Base-by-base conservation (phyloP, 2,797 vertebrate genomes). In the Apogon hyalosoma region DNA sequence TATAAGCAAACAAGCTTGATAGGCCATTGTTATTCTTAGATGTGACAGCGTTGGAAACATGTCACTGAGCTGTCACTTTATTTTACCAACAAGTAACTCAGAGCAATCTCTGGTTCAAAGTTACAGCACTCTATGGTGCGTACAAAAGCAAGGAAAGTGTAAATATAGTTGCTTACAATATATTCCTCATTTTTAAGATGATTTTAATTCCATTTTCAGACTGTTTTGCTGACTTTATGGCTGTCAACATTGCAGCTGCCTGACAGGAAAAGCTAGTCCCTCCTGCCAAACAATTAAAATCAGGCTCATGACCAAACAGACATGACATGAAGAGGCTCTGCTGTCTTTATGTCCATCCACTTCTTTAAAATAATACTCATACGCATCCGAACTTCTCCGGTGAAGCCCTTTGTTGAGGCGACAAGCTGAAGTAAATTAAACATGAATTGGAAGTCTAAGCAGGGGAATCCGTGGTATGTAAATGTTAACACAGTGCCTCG, bases 11-110 rank as follows among this genome's bases (percentile, higher is more conserved):
- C 83, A 82, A 83, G 77, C 70, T 75, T 85, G 88, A 93, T 87
- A 84, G 79, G 74, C 74, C 66, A 60, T 71, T 89, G 82, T 88
- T 92, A 92, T 91, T 90, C 76, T 90, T 92, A 90, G 88, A 87
- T 53, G 74, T 84, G 82, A 91, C 84, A 72, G 47, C 55, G 43
- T 48, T 83, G 74, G 79, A 87, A 84, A 87, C 85, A 75, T 61
- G 69, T 73, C 66, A 61, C 58, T 0, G 33, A 57, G 63, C 60
- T 68, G 75, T 67, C 65, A 5, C 39, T 73, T 79, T 11, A 12
- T 36, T 36, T 36, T 36, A 36, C 33, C 33, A 9, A 36, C 33
- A 8, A 10, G 33, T 36, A 36, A 36, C 33, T 36, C 2, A 8
- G 33, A 36, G 9, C 33, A 36, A 10, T 36, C 9, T 36, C 33